A percentile compares a stretch with the other conserved stretches of the same genome.
These are phyloP conservation scores for Xenopus petersii DNA, from an alignment of 2,797 vertebrate species.

Conservation along the genomic window DNA sequence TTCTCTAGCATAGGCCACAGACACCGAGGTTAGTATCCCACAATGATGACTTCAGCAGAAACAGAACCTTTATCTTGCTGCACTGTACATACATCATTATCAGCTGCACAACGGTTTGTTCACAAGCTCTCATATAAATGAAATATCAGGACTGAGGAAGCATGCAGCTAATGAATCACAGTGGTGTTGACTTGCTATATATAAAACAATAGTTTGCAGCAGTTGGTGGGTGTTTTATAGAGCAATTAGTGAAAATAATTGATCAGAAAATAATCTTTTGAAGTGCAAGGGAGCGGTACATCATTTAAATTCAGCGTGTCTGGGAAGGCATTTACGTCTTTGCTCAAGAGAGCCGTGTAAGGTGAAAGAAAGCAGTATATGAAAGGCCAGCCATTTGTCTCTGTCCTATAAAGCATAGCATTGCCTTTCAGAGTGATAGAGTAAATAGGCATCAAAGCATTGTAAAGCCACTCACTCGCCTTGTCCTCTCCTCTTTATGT, in stretches of 20 bases:
- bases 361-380: not conserved
- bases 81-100: not conserved
- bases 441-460: too few relatives aligned
- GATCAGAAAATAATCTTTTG: not conserved
- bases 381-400: not conserved
- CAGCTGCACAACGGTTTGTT: not conserved
- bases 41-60: not conserved
- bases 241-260: constrained; percentile 5
- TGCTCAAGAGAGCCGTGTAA: not conserved
- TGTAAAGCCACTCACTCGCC: too few relatives aligned
- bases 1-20: not conserved
- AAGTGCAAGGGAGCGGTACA: not conserved
- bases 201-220: not conserved
- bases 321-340: constrained; percentile 4
- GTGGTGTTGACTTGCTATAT: not conserved
- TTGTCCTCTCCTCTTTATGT: too few relatives aligned
- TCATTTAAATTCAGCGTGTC: not conserved
- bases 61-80: not conserved
- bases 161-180: constrained; percentile 12
- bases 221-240: not conserved
- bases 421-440: not conserved
- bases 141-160: not conserved
- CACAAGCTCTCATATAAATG: not conserved
- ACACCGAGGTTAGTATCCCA: too few relatives aligned
- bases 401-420: not conserved